These are phyloP conservation scores for Melanostigma gelatinosum DNA, from an alignment of 2,113 vertebrate species.

Conservation along the genomic window DNA sequence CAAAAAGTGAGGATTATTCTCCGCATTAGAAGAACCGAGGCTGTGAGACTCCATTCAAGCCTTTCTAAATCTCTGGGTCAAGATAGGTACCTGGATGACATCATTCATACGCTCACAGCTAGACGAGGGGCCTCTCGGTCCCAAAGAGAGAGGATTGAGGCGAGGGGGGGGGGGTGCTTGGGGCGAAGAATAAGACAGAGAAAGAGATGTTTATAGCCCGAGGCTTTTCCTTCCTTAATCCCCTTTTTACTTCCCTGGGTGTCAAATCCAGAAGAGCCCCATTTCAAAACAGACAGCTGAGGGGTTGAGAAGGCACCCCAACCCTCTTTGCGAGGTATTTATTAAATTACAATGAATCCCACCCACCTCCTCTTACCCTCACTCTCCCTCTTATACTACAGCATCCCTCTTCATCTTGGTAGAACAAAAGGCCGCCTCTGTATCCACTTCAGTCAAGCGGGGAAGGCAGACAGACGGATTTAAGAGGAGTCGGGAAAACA, in stretches of 20 bases:
- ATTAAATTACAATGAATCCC: constrained; percentile 72
- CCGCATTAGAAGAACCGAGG: constrained; percentile 16
- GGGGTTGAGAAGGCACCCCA: constrained; percentile 57
- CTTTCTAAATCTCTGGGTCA: constrained; percentile 47
- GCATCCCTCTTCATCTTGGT: constrained; percentile 64
- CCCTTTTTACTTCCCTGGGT: constrained; percentile 58
- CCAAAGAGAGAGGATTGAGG: constrained; percentile 37
- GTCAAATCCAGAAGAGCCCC: constrained; percentile 64
- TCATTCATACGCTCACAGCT: constrained; percentile 53
- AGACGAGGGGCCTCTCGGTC: constrained; percentile 50
- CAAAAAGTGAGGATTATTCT: constrained; percentile 50
- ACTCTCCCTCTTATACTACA: constrained; percentile 51
- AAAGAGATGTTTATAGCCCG: constrained; percentile 61
- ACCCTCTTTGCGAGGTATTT: constrained; percentile 59
- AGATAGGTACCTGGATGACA: constrained; percentile 70
- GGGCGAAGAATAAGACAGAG: constrained; percentile 47
- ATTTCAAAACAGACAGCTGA: constrained; percentile 52
- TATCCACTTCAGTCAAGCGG: constrained; percentile 67
- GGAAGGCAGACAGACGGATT: constrained; percentile 55
- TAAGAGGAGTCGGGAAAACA: constrained; percentile 59
- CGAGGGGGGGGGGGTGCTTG: constrained; percentile 14
- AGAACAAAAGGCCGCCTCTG: constrained; percentile 74
- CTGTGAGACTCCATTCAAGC: constrained; percentile 45
- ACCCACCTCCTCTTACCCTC: constrained; percentile 51
- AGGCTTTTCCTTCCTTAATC: constrained; percentile 63